Evolutionary conservation across 2,888 invertebrate species (phyloP), one percentile per base, ranked within the genome.

Genomic region (Catocala fraxini): DNA sequence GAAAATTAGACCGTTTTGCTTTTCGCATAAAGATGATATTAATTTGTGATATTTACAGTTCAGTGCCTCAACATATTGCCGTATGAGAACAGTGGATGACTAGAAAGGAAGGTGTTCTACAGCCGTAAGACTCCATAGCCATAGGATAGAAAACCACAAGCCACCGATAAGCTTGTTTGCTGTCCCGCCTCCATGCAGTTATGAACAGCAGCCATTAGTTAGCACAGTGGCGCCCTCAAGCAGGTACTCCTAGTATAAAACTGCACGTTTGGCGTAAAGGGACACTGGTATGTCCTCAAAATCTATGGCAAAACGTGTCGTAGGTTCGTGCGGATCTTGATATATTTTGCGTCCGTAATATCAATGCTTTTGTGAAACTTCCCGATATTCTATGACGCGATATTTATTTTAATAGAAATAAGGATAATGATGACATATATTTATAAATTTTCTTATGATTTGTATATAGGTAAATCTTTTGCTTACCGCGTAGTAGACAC

Each of bases 181-280:
- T 72, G 65, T 82, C 83, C 84, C 87, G 84, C 86, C 86, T 82
- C 81, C 87, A 86, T 87, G 87, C 87, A 69, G 62, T 80, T 79
- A 75, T 73, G 65, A 68, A 80, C 72, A 69, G 80, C 67, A 66
- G 68, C 48, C 52, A 74, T 70, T 69, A 75, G 70, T 69, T 61
- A n/a, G 47, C 39, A 70, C 56, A 57, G 56, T 65, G 68, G 46
- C 35, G 41, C 45, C 25, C n/a, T 47, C 39, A 60, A 71, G 53
- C 56, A 42, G 10, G 11, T 56, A 13, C 34, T 10, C 34, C 42
- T n/a, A 6, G 12, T 5, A 41, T 6, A 35, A 6, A 6, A 39
- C 35, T 39, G 9, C 35, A 39, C 5, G 35, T 39, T 39, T 39
- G 35, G 35, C 7, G 9, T 7, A 39, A 39, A 5, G 1, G 4